Conservation (phyloP, 2,888 invertebrate genomes). For the Drosophila kambysellisi region DNA sequence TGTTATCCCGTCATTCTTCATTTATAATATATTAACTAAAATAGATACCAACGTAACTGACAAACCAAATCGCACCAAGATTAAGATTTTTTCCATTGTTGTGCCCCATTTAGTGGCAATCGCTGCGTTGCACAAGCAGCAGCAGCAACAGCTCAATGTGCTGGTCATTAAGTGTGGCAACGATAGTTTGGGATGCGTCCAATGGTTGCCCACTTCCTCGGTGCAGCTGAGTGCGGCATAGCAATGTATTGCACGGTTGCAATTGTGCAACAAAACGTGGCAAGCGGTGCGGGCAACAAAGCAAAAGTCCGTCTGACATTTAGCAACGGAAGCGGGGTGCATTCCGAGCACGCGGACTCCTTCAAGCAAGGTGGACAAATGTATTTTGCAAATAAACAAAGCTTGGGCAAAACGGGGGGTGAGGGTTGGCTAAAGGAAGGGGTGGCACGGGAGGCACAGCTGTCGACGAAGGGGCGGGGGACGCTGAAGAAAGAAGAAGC, state of each 20-base stretch:
- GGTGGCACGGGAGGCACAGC: not conserved
- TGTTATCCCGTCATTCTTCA: not conserved
- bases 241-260: constrained; percentile 40
- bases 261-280: constrained; percentile 70
- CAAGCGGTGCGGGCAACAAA: constrained; percentile 54
- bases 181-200: constrained; percentile 11
- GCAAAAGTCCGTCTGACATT: constrained; percentile 63
- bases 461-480: not conserved
- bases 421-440: not conserved
- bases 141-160: constrained; percentile 33
- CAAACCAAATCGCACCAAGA: constrained; percentile 15
- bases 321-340: constrained; percentile 21
- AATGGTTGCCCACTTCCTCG: constrained; percentile 1
- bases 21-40: not conserved
- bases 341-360: constrained; percentile 22
- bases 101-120: constrained; percentile 36
- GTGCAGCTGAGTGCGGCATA: not conserved
- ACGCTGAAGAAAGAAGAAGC: not conserved
- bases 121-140: constrained; percentile 20
- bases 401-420: constrained; percentile 6
- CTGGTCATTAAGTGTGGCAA: constrained; percentile 50
- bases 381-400: constrained; percentile 74
- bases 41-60: not conserved
- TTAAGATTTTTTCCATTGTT: constrained; percentile 45
- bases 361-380: constrained; percentile 73